Conservation (phyloP, 2,797 vertebrate species). For the Falco berigora region DNA sequence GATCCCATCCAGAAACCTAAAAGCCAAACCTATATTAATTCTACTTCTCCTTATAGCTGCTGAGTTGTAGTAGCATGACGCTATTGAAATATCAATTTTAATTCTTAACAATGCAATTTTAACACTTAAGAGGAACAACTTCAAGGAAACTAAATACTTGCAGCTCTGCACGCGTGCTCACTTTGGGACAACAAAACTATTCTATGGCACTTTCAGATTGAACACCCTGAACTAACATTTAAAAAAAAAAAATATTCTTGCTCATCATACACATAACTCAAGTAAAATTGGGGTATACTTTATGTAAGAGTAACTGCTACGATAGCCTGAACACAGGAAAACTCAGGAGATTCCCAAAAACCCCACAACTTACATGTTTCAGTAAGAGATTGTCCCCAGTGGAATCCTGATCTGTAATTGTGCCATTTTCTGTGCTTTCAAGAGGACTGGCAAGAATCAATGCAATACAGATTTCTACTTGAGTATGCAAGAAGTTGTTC, state of each 20-base stretch:
- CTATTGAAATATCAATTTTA: background rate
- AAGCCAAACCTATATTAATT: background rate
- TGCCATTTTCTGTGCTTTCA: conserved; percentile 79
- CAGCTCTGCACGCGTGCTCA: background rate
- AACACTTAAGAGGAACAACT: background rate
- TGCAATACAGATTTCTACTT: conserved; percentile 97
- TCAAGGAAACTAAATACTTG: background rate
- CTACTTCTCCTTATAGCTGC: background rate
- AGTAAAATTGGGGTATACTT: background rate
- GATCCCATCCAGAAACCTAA: background rate
- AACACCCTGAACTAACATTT: background rate
- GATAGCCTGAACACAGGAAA: background rate
- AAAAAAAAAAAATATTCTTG: background rate
- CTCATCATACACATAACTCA: background rate
- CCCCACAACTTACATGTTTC: conserved; percentile 83
- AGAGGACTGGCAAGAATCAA: conserved; percentile 95
- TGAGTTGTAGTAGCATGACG: background rate
- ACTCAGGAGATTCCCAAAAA: background rate
- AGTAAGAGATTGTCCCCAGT: conserved; percentile 85
- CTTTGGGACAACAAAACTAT: background rate
- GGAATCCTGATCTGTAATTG: conserved; percentile 79
- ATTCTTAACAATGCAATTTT: background rate
- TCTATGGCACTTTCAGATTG: background rate
- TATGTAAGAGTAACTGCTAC: background rate
- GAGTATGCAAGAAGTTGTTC: conserved; percentile 98